Base-by-base conservation (phyloP, 2,888 invertebrate species). In the Campoplex nolae region DNA sequence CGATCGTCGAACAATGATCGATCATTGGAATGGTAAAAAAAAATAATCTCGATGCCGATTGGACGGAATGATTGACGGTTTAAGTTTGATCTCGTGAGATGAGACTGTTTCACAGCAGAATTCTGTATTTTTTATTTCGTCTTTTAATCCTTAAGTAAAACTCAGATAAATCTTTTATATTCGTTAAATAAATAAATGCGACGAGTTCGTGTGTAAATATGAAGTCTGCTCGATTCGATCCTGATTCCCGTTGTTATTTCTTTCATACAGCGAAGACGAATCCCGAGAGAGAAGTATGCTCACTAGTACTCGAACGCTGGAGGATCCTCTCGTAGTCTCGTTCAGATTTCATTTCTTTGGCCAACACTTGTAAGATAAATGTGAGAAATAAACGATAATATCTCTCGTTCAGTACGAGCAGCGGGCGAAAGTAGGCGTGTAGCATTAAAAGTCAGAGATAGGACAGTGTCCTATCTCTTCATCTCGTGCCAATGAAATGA, bases 321-420 rank as follows among this genome's bases (percentile, higher is more conserved):
- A 76, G 75, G 4, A 82, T 32, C 35, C 35, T 84, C 70, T 32
- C 7, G 45, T 42, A 76, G 76, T 84, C 84, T 74, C 84, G 78
- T n/a, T 3, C 28, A 84, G 78, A 79, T 79, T 84, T 58, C 73
- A 48, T 67, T 56, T 75, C 75, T 68, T 16, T 28, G 32, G 74
- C 56, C 56, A 54, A 74, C 67, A 70, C 74, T 56, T 56, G 71
- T 23, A 18, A 73, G 78, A 68, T 32, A 65, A 74, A 67, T 58
- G 48, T 23, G 74, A 74, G 67, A 62, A 74, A 65, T 58, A 28
- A 79, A 62, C 42, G 74, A 84, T 84, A 74, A 54, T 54, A 78
- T 83, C 83, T 32, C 16, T 74, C 42, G 73, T 45, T 45, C 23
- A 56, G 56, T 42, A 9, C 7, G 42, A 42, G 23, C 23, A 23